Conservation (phyloP, 2,113 vertebrate species). For the Catagonus wagneri region DNA sequence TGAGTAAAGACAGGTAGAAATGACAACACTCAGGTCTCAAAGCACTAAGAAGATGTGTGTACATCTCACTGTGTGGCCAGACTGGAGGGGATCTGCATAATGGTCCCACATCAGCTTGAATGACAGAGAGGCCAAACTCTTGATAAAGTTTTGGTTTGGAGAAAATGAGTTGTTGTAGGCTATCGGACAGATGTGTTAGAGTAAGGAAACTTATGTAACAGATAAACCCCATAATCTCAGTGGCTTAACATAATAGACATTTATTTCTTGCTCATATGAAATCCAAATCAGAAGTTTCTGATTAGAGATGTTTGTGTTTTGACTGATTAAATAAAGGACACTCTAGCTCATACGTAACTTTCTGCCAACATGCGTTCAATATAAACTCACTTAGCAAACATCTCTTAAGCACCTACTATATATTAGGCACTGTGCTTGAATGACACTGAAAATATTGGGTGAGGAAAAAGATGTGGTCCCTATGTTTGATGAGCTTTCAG, state of each 20-base stretch:
- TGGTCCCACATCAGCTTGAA: neutral
- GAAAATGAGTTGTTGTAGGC: neutral
- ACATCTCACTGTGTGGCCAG: neutral
- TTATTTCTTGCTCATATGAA: neutral
- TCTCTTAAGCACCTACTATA: neutral
- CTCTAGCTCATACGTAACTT: neutral
- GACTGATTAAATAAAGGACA: neutral
- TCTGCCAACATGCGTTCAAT: neutral
- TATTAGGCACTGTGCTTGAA: neutral
- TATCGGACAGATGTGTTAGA: neutral
- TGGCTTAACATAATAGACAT: neutral
- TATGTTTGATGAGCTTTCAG: neutral
- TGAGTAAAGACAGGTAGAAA: neutral
- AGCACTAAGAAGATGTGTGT: neutral
- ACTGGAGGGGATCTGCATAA: neutral
- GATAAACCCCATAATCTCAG: neutral
- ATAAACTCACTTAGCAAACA: neutral
- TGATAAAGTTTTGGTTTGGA: neutral
- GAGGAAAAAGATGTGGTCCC: neutral
- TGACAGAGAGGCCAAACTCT: neutral
- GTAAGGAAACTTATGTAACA: neutral
- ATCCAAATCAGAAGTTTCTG: constrained; percentile 33
- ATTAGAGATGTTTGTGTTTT: neutral
- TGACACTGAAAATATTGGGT: neutral
- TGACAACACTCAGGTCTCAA: neutral